Evolutionary conservation across 2,888 invertebrate species (phyloP), one percentile per base, ranked within the genome.

Genomic region (Linnaemya tessellans): DNA sequence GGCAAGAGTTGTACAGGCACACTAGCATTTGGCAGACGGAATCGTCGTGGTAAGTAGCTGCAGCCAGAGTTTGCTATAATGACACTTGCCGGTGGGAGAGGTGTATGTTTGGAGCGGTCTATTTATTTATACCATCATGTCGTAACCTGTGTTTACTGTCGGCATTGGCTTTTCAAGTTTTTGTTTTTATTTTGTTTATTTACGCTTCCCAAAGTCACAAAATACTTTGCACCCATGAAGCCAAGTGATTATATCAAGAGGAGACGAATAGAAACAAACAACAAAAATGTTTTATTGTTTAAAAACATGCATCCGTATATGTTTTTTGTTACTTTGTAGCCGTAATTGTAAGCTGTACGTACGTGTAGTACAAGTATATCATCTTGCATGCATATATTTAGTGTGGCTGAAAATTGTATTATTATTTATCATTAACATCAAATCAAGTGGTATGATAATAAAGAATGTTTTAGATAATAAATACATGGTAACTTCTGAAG

Each of bases 221-320:
- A 83, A 58, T 65, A 77, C 46, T 78, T 71, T 83, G 64, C 65
- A 71, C 65, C 46, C 71, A 71, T 71, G 65, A 77, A 77, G 58
- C 43, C 75, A 56, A 54, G 22, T 56, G 46, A 56, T 75, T 82
- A 77, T 82, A 77, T 71, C 56, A 56, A 49, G 38, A 46, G 56
- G 64, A 64, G 56, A 65, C 54, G 25, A 30, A 22, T 10, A 41
- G 30, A 51, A 51, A 22, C 1, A 46, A 15, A 22, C 35, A 30
- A 4, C 30, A 70, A 38, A 70, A 70, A 15, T n/a, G 13, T 71
- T 71, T 73, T 83, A 83, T 71, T 78, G 65, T 78, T 83, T 51
- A 30, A 71, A 58, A 83, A 73, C 82, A 83, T 83, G 77, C 64
- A 83, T 65, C 41, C 51, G 38, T 41, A 1, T 41, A 9, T 41